A percentile compares a stretch with the other conserved stretches of the same genome.
phyloP scores from a whole-genome alignment of 2,797 vertebrate genomes.

The Lepus townsendii region DNA sequence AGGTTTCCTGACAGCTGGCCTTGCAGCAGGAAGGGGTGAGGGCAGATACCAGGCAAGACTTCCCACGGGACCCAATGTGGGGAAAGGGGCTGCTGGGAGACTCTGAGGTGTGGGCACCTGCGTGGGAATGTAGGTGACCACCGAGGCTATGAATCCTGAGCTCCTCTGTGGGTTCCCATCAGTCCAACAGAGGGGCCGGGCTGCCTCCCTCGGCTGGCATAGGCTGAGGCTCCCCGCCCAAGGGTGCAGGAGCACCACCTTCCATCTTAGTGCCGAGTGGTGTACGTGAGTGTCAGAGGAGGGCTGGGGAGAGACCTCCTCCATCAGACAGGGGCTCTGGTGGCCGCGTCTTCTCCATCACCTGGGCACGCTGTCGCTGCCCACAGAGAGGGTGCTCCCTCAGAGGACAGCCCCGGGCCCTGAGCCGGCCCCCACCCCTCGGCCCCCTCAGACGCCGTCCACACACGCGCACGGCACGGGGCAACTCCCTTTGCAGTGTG shows the following conservation, averaged over 20 bases:
- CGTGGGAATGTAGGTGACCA: background rate
- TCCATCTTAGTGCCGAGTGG: background rate
- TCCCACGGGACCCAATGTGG: background rate
- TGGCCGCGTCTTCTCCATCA: background rate
- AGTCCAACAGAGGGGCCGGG: background rate
- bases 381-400: background rate
- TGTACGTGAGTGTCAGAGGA: background rate
- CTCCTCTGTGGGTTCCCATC: background rate
- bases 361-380: background rate
- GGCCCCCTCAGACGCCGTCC: background rate
- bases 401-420: background rate
- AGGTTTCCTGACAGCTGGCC: background rate
- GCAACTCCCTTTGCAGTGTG: conserved; percentile 67
- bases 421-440: background rate
- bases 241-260: background rate
- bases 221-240: background rate
- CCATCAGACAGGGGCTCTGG: background rate
- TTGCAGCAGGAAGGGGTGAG: background rate
- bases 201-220: background rate
- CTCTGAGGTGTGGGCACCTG: rapidly evolving
- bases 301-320: background rate
- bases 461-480: background rate
- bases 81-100: background rate
- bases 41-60: background rate
- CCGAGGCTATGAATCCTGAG: background rate